A percentile compares a stretch with the other conserved stretches of the same genome.
Conservation (phyloP, 2,888 invertebrate genomes). For the Autographa gamma region DNA sequence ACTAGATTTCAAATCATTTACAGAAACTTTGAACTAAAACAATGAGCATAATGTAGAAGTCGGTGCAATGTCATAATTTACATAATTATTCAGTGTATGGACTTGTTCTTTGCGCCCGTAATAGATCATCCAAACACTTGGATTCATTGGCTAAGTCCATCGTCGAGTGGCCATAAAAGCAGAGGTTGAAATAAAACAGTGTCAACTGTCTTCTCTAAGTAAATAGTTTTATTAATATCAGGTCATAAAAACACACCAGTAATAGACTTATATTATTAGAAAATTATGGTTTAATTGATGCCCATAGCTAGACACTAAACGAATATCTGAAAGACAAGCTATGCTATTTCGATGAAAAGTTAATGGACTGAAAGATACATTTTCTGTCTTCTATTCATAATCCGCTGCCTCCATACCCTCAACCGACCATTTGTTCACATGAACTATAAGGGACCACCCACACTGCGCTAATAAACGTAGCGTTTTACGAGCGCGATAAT, state of each 20-base stretch:
- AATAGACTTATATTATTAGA: too few species aligned
- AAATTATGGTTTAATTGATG: too few species aligned
- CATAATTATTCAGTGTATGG: conserved; percentile 15
- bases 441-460: conserved; percentile 82
- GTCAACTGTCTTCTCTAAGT: too few species aligned
- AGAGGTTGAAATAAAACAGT: conserved; percentile 14
- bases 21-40: conserved; percentile 8
- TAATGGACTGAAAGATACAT: too few species aligned
- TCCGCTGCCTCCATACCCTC: conserved; percentile 20
- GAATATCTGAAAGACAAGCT: too few species aligned
- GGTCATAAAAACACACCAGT: too few species aligned
- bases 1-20: neutral
- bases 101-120: conserved; percentile 50
- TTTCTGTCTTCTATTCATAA: neutral
- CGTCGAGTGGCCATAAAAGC: conserved; percentile 49
- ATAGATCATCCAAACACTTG: conserved; percentile 69
- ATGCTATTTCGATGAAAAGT: too few species aligned
- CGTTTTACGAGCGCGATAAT: conserved; percentile 84
- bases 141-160: conserved; percentile 66
- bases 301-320: too few species aligned
- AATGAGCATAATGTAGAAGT: conserved; percentile 5
- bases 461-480: conserved; percentile 80
- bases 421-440: conserved; percentile 64
- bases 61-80: conserved; percentile 20
- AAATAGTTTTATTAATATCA: too few species aligned